Conservation (phyloP, 1,140 invertebrate genomes). For the Achroia grisella region DNA sequence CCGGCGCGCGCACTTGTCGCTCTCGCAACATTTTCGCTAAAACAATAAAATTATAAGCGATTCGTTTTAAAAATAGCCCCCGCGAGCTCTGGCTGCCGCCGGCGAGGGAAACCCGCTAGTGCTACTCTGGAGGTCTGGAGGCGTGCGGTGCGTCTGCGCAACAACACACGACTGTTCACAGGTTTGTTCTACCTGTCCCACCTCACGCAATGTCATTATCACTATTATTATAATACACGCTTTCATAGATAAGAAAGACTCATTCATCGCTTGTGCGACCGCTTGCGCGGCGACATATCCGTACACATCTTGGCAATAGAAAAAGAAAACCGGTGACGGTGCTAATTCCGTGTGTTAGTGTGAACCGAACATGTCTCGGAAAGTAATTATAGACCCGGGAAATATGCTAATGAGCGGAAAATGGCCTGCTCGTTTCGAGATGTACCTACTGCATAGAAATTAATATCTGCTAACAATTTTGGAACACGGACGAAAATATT, state of each 20-base stretch:
- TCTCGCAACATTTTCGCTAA: constrained; percentile 56
- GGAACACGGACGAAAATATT: constrained; percentile 3
- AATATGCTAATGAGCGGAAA: constrained; percentile 6
- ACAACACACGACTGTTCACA: constrained; percentile 42
- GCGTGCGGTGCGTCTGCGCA: constrained; percentile 51
- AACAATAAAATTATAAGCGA: constrained; percentile 71
- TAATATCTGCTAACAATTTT: constrained; percentile 5
- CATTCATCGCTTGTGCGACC: constrained; percentile 17
- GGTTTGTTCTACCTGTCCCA: constrained; percentile 56
- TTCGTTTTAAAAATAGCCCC: constrained; percentile 53
- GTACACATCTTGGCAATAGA: too few species aligned
- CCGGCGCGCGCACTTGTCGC: constrained; percentile 58
- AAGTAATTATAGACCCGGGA: constrained; percentile 3
- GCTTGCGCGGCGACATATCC: too few species aligned
- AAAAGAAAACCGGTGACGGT: too few species aligned
- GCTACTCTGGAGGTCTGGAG: constrained; percentile 42
- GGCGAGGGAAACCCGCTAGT: constrained; percentile 26
- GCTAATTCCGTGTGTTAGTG: too few species aligned
- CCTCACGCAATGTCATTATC: constrained; percentile 64
- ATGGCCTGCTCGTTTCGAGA: neutral
- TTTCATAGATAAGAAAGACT: constrained; percentile 39
- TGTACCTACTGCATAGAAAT: constrained; percentile 8
- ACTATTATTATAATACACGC: constrained; percentile 52
- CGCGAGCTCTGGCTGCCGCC: constrained; percentile 16
- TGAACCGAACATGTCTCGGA: neutral